phyloP scores from a whole-genome alignment of 1,140 invertebrate genomes.

The Drosophila nebulosa region DNA sequence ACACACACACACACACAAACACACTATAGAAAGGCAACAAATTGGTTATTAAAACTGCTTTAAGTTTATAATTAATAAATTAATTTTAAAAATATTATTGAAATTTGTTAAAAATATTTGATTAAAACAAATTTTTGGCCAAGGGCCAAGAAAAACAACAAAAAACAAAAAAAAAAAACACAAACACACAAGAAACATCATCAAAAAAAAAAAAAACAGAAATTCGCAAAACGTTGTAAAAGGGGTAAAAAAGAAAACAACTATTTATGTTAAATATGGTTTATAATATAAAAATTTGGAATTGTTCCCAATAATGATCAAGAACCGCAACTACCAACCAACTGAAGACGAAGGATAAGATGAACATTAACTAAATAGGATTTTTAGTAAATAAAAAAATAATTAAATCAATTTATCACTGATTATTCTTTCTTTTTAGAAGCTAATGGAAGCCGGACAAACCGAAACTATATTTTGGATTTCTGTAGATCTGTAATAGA shows the following conservation, averaged over 20 bases:
- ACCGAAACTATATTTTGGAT: no score
- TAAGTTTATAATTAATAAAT: conserved; percentile 72
- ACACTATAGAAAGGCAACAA: conserved; percentile 12
- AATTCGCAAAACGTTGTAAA: background rate
- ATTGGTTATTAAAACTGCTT: conserved; percentile 59
- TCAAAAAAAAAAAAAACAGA: conserved; percentile 15
- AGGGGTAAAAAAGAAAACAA: conserved; percentile 8
- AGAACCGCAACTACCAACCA: conserved; percentile 14
- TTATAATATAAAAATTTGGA: conserved; percentile 25
- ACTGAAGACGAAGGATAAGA: conserved; percentile 16
- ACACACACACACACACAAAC: conserved; percentile 19
- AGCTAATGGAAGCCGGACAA: no score
- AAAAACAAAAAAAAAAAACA: background rate
- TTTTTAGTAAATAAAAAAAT: conserved; percentile 51
- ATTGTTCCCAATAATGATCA: conserved; percentile 14
- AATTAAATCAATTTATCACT: conserved; percentile 20
- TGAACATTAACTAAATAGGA: conserved; percentile 40
- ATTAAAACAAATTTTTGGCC: conserved; percentile 44
- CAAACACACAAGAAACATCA: conserved; percentile 1
- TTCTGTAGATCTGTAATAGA: no score
- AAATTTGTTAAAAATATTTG: conserved; percentile 44
- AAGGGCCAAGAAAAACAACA: conserved; percentile 22
- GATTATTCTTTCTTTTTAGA: background rate
- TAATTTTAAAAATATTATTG: conserved; percentile 58
- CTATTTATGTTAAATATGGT: conserved; percentile 48